Base-by-base conservation (phyloP, 2,113 vertebrate genomes). In the Anguilla japonica region DNA sequence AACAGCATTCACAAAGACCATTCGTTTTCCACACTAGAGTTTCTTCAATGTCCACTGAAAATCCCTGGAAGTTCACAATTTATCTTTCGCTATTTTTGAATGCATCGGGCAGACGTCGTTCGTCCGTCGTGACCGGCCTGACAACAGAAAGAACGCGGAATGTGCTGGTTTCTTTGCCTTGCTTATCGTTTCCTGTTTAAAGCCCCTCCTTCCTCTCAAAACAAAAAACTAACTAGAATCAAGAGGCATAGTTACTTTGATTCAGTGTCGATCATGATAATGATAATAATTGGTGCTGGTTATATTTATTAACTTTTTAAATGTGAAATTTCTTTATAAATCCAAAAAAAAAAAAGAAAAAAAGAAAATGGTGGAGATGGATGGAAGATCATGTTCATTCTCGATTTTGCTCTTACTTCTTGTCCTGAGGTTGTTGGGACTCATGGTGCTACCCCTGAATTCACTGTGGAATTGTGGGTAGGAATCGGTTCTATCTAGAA, bases 401-500 rank as follows among this genome's bases (percentile, higher is more conserved):
- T 20, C 13, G 83, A 29, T 88, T 67, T 88, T 57, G 20, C 79
- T 81, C 79, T 81, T 81, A 18, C 60, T 56, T 14, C 13, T 79
- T 81, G 79, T 80, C 82, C 71, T 75, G 41, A 11, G n/a, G 88
- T 89, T 87, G 87, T 86, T 83, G 20, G 92, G 92, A 92, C 92
- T 93, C 94, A 94, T 87, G 85, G 90, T 87, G 91, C 90, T 91
- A 87, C 90, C 90, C 79, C 89, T 92, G 84, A 89, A 91, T 92
- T 94, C 93, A 94, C 94, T 95, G 93, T 95, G 93, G 92, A 90
- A 89, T 88, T 63, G 81, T 89, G 86, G 87, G 84, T 83, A 90
- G 88, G 90, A 88, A 89, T 84, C 91, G 90, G 63, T 60, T 46
- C 50, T 53, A 53, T 53, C 43, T n/a, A 86, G 87, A 90, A 90